phyloP scores from a whole-genome alignment of 2,888 invertebrate genomes.

The Synanthedon andrenaeformis region DNA sequence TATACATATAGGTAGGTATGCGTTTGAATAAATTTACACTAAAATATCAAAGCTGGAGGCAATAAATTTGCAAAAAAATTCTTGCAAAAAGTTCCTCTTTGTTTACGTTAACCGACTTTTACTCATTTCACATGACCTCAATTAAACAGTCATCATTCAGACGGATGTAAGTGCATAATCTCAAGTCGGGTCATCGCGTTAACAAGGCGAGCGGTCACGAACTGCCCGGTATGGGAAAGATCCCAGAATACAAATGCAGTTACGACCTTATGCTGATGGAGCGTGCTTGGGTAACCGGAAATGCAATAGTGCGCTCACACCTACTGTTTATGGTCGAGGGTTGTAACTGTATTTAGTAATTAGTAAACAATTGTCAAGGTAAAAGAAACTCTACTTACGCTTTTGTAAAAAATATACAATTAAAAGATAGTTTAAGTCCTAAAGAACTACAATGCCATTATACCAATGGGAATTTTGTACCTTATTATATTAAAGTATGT shows the following conservation, averaged over 20 bases:
- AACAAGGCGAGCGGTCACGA: conserved; percentile 66
- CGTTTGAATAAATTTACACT: too few relatives aligned
- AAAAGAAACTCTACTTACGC: too few relatives aligned
- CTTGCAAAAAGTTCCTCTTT: conserved; percentile 6
- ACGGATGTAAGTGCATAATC: conserved; percentile 67
- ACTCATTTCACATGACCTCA: conserved; percentile 48
- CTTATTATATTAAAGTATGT: too few relatives aligned
- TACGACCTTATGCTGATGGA: conserved; percentile 38
- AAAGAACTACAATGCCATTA: too few relatives aligned
- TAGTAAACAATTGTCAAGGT: not conserved
- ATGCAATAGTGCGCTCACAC: conserved; percentile 1
- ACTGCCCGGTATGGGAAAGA: conserved; percentile 66
- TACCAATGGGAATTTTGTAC: too few relatives aligned
- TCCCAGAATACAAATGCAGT: conserved; percentile 61
- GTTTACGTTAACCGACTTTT: conserved; percentile 23
- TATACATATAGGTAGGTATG: too few relatives aligned
- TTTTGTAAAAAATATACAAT: too few relatives aligned
- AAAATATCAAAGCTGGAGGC: not conserved
- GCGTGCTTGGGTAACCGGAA: conserved; percentile 9
- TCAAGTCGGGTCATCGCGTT: conserved; percentile 57
- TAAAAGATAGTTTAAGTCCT: too few relatives aligned
- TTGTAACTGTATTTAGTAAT: not conserved
- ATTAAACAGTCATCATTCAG: conserved; percentile 62
- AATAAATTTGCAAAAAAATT: not conserved
- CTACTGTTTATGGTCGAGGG: not conserved